A percentile compares a stretch with the other conserved stretches of the same genome.
These are phyloP conservation scores for Hofmannophila pseudospretella DNA, from an alignment of 2,888 invertebrate species.

Conservation along the genomic window DNA sequence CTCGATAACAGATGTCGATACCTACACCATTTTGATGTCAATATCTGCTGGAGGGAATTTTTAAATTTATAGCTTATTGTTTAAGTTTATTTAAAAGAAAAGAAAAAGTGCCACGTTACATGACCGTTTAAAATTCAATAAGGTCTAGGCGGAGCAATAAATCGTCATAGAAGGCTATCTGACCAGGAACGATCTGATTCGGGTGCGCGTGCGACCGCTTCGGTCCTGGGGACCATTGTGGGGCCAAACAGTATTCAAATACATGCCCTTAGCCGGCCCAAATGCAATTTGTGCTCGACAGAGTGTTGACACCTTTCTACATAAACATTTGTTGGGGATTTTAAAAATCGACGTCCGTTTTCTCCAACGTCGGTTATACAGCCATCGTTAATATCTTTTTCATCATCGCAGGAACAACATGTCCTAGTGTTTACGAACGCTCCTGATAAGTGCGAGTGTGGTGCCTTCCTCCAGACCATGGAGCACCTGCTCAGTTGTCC, in stretches of 20 bases:
- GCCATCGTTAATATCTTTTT: neutral
- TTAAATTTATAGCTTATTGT: too few species aligned
- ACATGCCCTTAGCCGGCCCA: slow-evolving; percentile 56
- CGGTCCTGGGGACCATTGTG: slow-evolving; percentile 40
- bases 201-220: slow-evolving; percentile 38
- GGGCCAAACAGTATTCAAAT: slow-evolving; percentile 63
- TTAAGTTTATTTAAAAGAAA: too few species aligned
- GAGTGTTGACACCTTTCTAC: slow-evolving; percentile 70
- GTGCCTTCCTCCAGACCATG: too few species aligned
- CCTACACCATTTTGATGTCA: too few species aligned
- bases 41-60: too few species aligned
- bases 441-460: too few species aligned
- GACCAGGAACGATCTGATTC: slow-evolving; percentile 64
- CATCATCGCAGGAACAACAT: neutral
- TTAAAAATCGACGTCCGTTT: slow-evolving; percentile 29
- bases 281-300: slow-evolving; percentile 62
- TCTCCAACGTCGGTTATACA: too few species aligned
- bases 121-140: slow-evolving; percentile 72
- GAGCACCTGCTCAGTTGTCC: too few species aligned
- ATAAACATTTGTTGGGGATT: slow-evolving; percentile 56
- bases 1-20: too few species aligned
- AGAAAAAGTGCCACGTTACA: too few species aligned
- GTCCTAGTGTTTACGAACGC: too few species aligned
- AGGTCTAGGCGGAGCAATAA: slow-evolving; percentile 56
- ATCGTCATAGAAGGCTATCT: slow-evolving; percentile 75